A percentile compares a stretch with the other conserved stretches of the same genome.
Conservation (phyloP, 2,888 invertebrate species). For the Andrena haemorrhoa region DNA sequence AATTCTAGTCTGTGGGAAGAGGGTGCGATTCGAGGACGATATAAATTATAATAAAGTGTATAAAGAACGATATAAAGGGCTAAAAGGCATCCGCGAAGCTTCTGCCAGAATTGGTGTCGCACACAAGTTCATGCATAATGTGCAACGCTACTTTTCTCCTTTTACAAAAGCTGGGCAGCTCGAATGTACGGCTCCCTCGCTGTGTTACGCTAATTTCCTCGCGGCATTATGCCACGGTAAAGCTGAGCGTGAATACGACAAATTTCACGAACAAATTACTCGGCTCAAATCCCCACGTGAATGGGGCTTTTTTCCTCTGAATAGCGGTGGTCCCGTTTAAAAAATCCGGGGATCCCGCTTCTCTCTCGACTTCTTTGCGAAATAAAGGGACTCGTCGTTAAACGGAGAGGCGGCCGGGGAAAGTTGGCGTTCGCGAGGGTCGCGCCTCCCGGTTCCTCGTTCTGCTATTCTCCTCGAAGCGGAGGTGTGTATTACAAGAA, state of each 20-base stretch:
- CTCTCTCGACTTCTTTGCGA: not conserved
- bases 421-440: not conserved
- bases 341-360: not conserved
- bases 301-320: not conserved
- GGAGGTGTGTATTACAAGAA: not conserved
- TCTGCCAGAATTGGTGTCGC: not conserved
- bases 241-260: not conserved
- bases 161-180: not conserved
- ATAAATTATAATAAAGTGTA: no score
- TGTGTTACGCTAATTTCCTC: slow-evolving; percentile 17
- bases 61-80: not conserved
- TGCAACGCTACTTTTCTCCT: not conserved
- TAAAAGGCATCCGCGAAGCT: not conserved
- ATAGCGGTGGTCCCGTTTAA: not conserved
- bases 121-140: not conserved
- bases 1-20: no score
- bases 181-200: not conserved
- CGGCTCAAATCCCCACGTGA: not conserved
- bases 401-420: not conserved
- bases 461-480: not conserved
- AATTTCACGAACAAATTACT: not conserved
- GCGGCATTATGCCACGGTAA: not conserved
- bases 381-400: not conserved
- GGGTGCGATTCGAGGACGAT: no score
- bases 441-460: not conserved